phyloP scores from a whole-genome alignment of 2,888 invertebrate species.

The Drosophila nr. perissopoda region DNA sequence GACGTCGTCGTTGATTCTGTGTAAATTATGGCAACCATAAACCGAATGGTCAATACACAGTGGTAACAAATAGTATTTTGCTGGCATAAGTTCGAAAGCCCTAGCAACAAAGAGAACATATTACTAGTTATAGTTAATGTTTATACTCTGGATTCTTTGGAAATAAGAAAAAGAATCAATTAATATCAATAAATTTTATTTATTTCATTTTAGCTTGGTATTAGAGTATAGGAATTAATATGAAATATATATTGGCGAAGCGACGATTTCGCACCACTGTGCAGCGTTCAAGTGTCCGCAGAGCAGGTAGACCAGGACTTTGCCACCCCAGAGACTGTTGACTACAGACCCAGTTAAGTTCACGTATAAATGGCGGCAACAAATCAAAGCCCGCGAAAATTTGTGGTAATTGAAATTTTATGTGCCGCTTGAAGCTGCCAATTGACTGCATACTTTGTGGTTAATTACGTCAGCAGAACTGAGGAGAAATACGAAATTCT shows the following conservation, averaged over 20 bases:
- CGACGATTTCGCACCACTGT: neutral
- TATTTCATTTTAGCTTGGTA: too few relatives aligned
- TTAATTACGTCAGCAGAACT: constrained; percentile 64
- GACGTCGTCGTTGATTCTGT: constrained; percentile 52
- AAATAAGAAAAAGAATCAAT: neutral
- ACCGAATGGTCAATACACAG: constrained; percentile 51
- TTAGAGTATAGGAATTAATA: neutral
- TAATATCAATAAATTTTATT: neutral
- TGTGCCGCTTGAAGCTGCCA: constrained; percentile 66
- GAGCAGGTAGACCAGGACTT: constrained; percentile 31
- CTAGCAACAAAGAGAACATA: too few relatives aligned
- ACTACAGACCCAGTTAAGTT: constrained; percentile 22
- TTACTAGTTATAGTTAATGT: neutral
- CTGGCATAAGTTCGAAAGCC: neutral
- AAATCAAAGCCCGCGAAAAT: constrained; percentile 70
- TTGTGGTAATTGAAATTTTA: constrained; percentile 77
- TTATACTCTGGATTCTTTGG: neutral
- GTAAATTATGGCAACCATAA: constrained; percentile 71
- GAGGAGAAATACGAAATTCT: constrained; percentile 3
- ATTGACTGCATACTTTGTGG: constrained; percentile 63
- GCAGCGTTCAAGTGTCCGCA: constrained; percentile 22
- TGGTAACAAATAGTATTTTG: neutral
- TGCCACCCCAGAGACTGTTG: constrained; percentile 18
- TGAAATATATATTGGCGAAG: neutral
- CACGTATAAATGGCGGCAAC: constrained; percentile 59